phyloP scores from a whole-genome alignment of 2,888 invertebrate genomes.

The Agrenia bidenticulata region DNA sequence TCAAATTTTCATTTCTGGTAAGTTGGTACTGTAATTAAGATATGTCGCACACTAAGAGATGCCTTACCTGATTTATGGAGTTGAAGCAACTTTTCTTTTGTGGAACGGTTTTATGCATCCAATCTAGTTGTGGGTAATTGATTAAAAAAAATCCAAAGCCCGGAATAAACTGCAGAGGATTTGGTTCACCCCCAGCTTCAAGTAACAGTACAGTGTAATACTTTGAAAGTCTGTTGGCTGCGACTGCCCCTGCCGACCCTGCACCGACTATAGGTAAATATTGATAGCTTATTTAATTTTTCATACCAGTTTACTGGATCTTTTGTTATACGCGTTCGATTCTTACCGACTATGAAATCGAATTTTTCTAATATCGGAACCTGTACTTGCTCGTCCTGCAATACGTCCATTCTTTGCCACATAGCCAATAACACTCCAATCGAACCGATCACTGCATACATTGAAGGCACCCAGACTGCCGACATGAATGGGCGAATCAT shows the following conservation, averaged over 20 bases:
- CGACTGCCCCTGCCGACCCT: slow-evolving; percentile 28
- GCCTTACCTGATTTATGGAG: slow-evolving; percentile 29
- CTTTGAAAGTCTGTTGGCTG: slow-evolving; percentile 29
- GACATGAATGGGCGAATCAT: slow-evolving; percentile 6
- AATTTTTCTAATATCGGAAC: not conserved
- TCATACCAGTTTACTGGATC: not conserved
- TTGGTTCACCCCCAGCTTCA: slow-evolving; percentile 28
- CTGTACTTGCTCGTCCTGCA: slow-evolving; percentile 12
- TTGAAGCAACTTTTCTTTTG: slow-evolving; percentile 32
- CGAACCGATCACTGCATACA: slow-evolving; percentile 9
- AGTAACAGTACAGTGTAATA: slow-evolving; percentile 24
- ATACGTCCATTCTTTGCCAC: slow-evolving; percentile 9
- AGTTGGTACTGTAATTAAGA: not conserved
- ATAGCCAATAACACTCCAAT: slow-evolving; percentile 10
- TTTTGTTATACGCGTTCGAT: not conserved
- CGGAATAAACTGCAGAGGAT: slow-evolving; percentile 21
- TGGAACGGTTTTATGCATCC: slow-evolving; percentile 32
- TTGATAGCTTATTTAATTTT: not conserved
- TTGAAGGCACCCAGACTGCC: slow-evolving; percentile 7
- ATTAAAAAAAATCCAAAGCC: slow-evolving; percentile 17
- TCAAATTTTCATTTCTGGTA: not conserved
- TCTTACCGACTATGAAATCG: slow-evolving; percentile 16
- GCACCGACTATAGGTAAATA: slow-evolving; percentile 27
- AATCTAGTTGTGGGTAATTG: slow-evolving; percentile 36
- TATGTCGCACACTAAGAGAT: not conserved